Evolutionary conservation across 2,797 vertebrate species (phyloP), one percentile per base, ranked within the genome.

Genomic region (Arremon brunneinucha): DNA sequence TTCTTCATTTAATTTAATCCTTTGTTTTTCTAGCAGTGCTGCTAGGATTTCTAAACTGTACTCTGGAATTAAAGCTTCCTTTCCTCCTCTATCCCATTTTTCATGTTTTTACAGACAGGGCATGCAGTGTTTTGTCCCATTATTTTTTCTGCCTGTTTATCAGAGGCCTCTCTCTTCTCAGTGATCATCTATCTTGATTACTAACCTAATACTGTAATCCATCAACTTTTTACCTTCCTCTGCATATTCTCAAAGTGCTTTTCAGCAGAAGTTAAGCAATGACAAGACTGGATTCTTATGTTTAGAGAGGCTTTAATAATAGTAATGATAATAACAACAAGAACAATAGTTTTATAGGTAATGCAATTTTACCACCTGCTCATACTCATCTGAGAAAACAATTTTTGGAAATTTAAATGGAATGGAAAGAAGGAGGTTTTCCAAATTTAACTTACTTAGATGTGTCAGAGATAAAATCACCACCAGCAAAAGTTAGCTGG

Each of bases 11-110:
- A 24, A 82, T 74, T 59, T 52, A 39, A 44, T 46, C 3, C 0
- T 85, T 92, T 56, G 27, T 82, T 89, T 85, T 50, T 79, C 11
- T 56, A 35, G 4, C 1, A 77, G 26, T 4, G 4, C 9, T 64
- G 6, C 6, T 53, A 46, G 12, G 5, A 44, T 56, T 88, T 79
- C 85, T 62, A 77, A 60, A 32, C 3, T 20, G 2, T 41, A 7
- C 0, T 44, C 23, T 59, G 11, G 18, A 78, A 71, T 50, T 37
- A 34, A 43, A 64, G 8, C 3, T 23, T 7, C 1, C 0, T 78
- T 91, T 90, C 13, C 32, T 74, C 9, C 21, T 83, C 41, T 52
- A 14, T 39, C 5, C 1, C 2, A 49, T 53, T 71, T 64, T 76
- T 57, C 0, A 46, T 39, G 10, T 15, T 81, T 74, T 71, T 56